These are phyloP conservation scores for Catostylus mosaicus DNA, from an alignment of 30 jellyfish, hydroid and myxozoan species.

Conservation along the genomic window DNA sequence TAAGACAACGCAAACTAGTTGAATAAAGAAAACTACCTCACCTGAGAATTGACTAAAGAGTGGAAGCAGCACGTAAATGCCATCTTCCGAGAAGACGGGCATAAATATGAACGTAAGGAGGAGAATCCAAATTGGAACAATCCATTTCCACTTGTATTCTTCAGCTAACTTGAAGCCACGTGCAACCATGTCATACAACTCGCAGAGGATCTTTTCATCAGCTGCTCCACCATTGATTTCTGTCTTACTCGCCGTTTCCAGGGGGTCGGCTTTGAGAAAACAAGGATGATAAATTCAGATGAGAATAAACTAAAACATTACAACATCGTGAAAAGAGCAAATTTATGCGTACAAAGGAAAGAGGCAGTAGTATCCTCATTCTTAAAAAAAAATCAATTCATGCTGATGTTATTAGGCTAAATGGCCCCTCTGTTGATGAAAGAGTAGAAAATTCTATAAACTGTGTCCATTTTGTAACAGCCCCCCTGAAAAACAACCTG, in stretches of 20 bases:
- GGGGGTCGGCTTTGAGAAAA: not conserved
- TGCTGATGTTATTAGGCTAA: no score
- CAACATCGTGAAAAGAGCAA: no score
- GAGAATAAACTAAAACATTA: no score
- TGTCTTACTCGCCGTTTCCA: not conserved
- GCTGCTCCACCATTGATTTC: not conserved
- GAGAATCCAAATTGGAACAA: conserved; percentile 41
- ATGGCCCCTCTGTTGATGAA: no score
- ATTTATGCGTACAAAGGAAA: no score
- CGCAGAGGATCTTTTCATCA: conserved; percentile 5
- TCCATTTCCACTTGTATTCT: conserved; percentile 61
- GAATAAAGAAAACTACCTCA: conserved; percentile 63
- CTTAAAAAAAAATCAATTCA: no score
- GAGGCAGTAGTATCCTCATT: no score
- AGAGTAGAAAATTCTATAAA: no score
- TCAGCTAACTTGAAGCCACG: conserved; percentile 57
- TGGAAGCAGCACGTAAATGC: conserved; percentile 62
- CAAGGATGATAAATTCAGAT: no score
- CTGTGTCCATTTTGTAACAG: no score
- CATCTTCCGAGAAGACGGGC: conserved; percentile 69
- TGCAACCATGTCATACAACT: conserved; percentile 41
- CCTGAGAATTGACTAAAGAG: conserved; percentile 40
- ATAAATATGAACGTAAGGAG: conserved; percentile 39
- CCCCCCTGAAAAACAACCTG: no score
- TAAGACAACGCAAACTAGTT: conserved; percentile 28